Base-by-base conservation (phyloP, 2,113 vertebrate species). In the Hydrolagus affinis region DNA sequence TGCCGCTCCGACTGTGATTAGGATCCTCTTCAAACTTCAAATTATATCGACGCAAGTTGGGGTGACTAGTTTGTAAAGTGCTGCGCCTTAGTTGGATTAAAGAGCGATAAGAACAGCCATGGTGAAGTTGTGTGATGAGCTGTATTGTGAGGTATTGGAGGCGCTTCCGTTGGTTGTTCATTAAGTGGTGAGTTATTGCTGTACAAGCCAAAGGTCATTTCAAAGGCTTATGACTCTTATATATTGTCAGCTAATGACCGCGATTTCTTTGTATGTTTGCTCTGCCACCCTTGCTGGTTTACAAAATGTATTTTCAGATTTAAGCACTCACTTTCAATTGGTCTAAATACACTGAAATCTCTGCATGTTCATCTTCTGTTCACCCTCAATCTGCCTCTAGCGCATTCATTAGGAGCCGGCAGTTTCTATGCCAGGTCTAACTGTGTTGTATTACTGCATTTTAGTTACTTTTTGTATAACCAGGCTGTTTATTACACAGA, bases 131-230 rank as follows among this genome's bases (percentile, higher is more conserved):
- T 91, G 88, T 92, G 92, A 87, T 93, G 91, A 90, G 89, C 95
- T 90, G 88, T 90, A 86, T 90, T 88, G 90, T 91, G 91, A 93
- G 92, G 93, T 93, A 91, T 94, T 93, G 90, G 89, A 95, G 93
- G 89, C 85, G 92, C 93, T 97, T 97, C 93, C 92, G 91, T 93
- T 94, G 95, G 96, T 98, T 97, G 96, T 97, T 99, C 97, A 98
- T 98, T 99, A 99, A 98, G 96, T 92, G 96, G 95, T 96, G 96
- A 94, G 95, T 96, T 97, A 96, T 95, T 93, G 95, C 95, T 87
- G 88, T 89, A 86, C 87, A 90, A 97, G 97, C 95, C 94, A 94
- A 94, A 96, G 98, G 98, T 99, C 98, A 98, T 91, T 91, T 90
- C 95, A 96, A 97, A 96, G 94, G 96, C 96, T 98, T 98, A 98